These are phyloP conservation scores for Aphodius sticticus DNA, from an alignment of 2,888 invertebrate species.

Conservation along the genomic window DNA sequence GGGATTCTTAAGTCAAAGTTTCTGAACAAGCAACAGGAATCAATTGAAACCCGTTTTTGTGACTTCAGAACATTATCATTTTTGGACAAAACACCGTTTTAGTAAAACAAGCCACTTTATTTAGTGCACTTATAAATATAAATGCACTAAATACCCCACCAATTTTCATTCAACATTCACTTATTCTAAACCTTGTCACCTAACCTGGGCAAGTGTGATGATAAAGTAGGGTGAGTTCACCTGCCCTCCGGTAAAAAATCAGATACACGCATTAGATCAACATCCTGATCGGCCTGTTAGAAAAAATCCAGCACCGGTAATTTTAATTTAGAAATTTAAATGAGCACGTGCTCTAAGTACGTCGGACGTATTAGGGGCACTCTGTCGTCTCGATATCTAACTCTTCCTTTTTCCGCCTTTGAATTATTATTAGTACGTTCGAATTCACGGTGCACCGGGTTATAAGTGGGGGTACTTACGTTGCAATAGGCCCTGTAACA, in stretches of 20 bases:
- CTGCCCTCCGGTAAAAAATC: slow-evolving; percentile 46
- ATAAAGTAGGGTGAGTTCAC: slow-evolving; percentile 37
- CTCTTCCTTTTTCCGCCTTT: not conserved
- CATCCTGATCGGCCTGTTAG: slow-evolving; percentile 36
- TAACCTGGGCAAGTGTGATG: not conserved
- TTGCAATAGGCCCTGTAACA: not conserved
- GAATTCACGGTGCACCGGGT: not conserved
- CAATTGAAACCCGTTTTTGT: no score
- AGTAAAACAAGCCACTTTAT: not conserved
- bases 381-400: not conserved
- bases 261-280: slow-evolving; percentile 47
- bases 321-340: slow-evolving; percentile 53
- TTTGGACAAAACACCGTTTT: not conserved
- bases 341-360: slow-evolving; percentile 47
- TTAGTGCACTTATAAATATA: no score
- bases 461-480: not conserved
- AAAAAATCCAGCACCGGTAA: slow-evolving; percentile 47
- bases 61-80: no score
- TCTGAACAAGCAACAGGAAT: no score
- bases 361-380: not conserved
- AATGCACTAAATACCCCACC: no score
- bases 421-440: not conserved
- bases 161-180: no score
- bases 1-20: no score
- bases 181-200: not conserved